phyloP scores from a whole-genome alignment of 2,113 vertebrate genomes.

The Psilopogon haemacephalus region DNA sequence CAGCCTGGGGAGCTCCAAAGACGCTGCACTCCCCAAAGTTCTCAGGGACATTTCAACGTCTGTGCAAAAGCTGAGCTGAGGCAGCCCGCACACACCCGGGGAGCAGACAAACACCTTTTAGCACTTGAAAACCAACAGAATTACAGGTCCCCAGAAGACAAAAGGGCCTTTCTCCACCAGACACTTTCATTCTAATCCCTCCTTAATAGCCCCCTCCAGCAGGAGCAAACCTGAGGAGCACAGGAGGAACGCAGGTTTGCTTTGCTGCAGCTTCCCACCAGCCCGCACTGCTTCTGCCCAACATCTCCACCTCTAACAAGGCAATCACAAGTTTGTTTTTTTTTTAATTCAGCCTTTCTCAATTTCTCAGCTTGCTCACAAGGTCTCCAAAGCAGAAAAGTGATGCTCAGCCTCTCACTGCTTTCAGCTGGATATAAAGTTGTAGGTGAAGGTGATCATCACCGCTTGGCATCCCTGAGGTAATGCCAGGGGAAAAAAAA shows the following conservation, averaged over 20 bases:
- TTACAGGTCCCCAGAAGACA: neutral
- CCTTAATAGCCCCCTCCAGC: neutral
- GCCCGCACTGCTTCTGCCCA: rapidly evolving
- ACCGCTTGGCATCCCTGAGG: rapidly evolving
- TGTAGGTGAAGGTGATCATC: rapidly evolving
- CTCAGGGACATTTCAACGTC: rapidly evolving
- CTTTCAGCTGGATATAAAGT: rapidly evolving
- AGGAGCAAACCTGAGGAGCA: rapidly evolving
- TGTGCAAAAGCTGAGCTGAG: neutral
- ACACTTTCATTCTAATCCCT: neutral
- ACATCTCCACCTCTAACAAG: rapidly evolving
- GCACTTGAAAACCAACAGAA: neutral
- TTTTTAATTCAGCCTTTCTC: neutral
- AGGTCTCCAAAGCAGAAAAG: neutral
- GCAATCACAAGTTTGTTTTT: neutral
- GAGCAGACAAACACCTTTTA: neutral
- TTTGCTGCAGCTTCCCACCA: neutral
- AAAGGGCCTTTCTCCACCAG: neutral
- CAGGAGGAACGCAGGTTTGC: rapidly evolving
- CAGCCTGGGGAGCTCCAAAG: neutral
- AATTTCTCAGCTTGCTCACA: neutral
- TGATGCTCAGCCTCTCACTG: neutral
- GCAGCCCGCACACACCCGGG: rapidly evolving
- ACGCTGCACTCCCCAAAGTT: neutral
- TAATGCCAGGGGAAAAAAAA: neutral